Evolutionary conservation across 2,888 invertebrate species (phyloP), one percentile per base, ranked within the genome.

Genomic region (Argyresthia albistria): DNA sequence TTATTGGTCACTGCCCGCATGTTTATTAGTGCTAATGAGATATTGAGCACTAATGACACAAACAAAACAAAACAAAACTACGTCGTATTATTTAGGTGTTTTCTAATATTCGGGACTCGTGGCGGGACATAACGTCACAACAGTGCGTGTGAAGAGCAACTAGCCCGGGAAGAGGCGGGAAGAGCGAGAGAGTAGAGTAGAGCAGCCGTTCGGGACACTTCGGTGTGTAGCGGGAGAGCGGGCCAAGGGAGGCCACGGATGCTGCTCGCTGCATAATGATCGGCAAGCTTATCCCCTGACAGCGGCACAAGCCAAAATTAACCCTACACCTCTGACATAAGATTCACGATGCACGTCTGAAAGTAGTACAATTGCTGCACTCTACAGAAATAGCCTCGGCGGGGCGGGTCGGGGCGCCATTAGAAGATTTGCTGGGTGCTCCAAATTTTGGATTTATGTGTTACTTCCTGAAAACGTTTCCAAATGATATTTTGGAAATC

Each of bases 401-500:
- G 50, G 16, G 65, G 53, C 39, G 67, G n/a, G n/a, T n/a, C n/a
- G n/a, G n/a, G n/a, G 67, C 64, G 69, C 64, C 70, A 74, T 71
- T 70, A 67, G 60, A 63, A 60, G 61, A 60, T 61, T 61, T 61
- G 39, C 46, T 49, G 42, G 10, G 64, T 67, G 78, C 65, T 72
- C 76, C 67, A 79, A 71, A 77, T 76, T 76, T 78, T 73, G 69
- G 65, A 77, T 78, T 72, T 72, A 77, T 73, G 65, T 61, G 62
- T 68, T 73, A 73, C 77, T 78, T 80, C 80, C 81, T 79, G 71
- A 58, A 67, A 46, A 50, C 60, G 12, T 50, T 42, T 43, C 50
- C 50, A 35, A 25, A 25, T 25, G 25, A 25, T 25, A 25, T 25
- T 25, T 25, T 25, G 25, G 25, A 25, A 25, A 25, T 25, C 25